Evolutionary conservation across 2,888 invertebrate species (phyloP), one percentile per base, ranked within the genome.

Genomic region (Eulithis prunata): DNA sequence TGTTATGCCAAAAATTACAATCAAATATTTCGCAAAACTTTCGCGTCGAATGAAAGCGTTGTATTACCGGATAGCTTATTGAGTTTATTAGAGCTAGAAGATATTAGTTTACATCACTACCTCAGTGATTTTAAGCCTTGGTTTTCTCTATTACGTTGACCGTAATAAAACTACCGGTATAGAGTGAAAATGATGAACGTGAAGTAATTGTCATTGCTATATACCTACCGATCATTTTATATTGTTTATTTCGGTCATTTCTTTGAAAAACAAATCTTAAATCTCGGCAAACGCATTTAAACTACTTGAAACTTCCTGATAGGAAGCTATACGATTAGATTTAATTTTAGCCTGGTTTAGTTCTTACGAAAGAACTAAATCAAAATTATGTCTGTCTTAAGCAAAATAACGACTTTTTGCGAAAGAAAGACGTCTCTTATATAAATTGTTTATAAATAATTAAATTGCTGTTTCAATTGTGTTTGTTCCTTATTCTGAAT

Each of bases 301-400:
- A 41, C 13, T 58, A n/a, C n/a, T 54, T 2, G n/a, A 6, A 13
- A 47, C 14, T 11, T 49, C 10, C 21, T 3, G 21, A 2, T 47
- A 21, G 21, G 14, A 47, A 21, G 14, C n/a, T 59, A 60, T 62
- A 58, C 47, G 51, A 51, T 55, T 52, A 65, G 45, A 52, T 38
- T 38, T 57, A 61, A 21, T 21, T n/a, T n/a, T 47, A 28, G 53
- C 28, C 41, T 68, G 68, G 68, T 64, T 64, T 64, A 64, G 64
- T 64, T 64, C 64, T 68, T 32, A 12, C 1, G 14, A 49, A 2
- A 67, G 67, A 51, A 57, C 61, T 47, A 61, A 58, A 68, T 68
- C 68, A 68, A 67, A 49, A 64, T 10, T 13, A 11, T 46, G 61
- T 68, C 68, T 68, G 64, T 54, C 68, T 68, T 8, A 62, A 43